These are phyloP conservation scores for Pachliopta kotzebuea DNA, from an alignment of 2,888 invertebrate genomes.

Conservation along the genomic window DNA sequence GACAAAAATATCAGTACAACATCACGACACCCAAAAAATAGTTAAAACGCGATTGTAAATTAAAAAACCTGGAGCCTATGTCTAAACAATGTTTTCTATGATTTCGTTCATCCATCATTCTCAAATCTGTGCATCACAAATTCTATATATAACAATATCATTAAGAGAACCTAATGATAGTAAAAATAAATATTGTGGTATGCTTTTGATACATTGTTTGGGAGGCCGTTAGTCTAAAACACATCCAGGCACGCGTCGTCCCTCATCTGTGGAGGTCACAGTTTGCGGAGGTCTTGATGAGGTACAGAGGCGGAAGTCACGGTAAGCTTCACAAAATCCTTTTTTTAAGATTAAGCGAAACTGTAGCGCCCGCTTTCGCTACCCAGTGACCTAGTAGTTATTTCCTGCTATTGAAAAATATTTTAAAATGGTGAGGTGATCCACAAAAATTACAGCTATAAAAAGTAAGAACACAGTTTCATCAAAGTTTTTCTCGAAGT, in stretches of 20 bases:
- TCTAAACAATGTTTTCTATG: too few species aligned
- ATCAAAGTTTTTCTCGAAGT: too few species aligned
- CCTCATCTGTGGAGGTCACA: constrained; percentile 66
- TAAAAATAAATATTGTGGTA: not conserved
- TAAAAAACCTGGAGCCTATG: too few species aligned
- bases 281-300: constrained; percentile 56
- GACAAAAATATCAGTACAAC: constrained; percentile 8
- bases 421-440: too few species aligned
- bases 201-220: not conserved
- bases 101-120: too few species aligned
- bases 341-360: constrained; percentile 71
- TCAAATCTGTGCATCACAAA: too few species aligned
- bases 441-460: too few species aligned
- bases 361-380: constrained; percentile 63
- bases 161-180: too few species aligned
- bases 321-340: constrained; percentile 54
- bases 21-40: not conserved
- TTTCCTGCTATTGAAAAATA: constrained; percentile 44
- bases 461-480: too few species aligned
- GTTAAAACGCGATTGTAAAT: not conserved
- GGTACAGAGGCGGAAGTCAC: constrained; percentile 29
- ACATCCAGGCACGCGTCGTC: constrained; percentile 46
- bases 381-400: constrained; percentile 55
- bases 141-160: too few species aligned
- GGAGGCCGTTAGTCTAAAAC: constrained; percentile 7